Base-by-base conservation (phyloP, 1,140 invertebrate species). In the Sinella curviseta region DNA sequence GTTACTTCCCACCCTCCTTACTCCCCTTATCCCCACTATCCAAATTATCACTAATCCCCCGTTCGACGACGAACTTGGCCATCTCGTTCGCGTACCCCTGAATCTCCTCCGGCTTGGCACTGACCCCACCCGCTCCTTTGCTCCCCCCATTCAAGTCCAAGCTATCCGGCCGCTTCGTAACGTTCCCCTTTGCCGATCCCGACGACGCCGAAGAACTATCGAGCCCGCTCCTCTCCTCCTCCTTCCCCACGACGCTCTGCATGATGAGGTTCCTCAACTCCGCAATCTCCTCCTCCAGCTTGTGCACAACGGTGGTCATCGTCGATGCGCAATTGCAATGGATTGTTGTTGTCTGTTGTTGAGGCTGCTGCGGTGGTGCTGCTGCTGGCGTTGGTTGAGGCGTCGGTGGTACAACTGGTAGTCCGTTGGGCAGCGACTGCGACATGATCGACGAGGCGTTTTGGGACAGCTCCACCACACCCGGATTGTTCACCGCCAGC, bases 381-480 rank as follows among this genome's bases (percentile, higher is more conserved):
- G n/a, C n/a, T n/a, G n/a, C n/a, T n/a, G n/a, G n/a, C n/a, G n/a
- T n/a, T n/a, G n/a, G n/a, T n/a, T n/a, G n/a, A n/a, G n/a, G n/a
- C n/a, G n/a, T n/a, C 8, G 30, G 65, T 16, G 26, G 65, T 8
- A 2, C 12, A 24, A 70, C 26, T 54, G 76, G 70, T 34, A 80
- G 57, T 33, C 80, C 82, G 57, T 81, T 83, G 14, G 82, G 82
- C 34, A 83, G 55, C 24, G 82, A 83, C 35, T 81, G 78, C 2
- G 80, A 78, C 82, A 83, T 83, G 55, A 81, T 12, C 3, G 67
- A 55, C 2, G 14, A 4, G 26, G 8, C 36, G 1, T 35, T 35
- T 3, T 33, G 16, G 26, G 57, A n/a, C 4, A 17, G 70, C 4
- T 20, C 12, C 4, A 74, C 31, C 26, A 74, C 8, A 34, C 4